phyloP scores from a whole-genome alignment of 2,113 vertebrate genomes.

The Butorides virescens region DNA sequence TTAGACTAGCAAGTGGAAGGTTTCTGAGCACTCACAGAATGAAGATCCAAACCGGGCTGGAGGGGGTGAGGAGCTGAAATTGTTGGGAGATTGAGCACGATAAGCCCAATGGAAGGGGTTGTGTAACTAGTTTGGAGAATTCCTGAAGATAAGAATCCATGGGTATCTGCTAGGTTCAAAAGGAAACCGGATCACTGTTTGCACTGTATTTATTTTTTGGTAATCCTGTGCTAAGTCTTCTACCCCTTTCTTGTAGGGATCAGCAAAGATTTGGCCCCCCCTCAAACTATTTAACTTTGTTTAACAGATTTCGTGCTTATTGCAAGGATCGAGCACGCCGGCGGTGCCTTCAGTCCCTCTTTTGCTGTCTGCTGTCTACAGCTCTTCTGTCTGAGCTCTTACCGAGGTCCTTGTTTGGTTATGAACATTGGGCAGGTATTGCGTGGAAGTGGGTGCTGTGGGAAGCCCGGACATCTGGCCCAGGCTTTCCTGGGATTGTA shows the following conservation, averaged over 20 bases:
- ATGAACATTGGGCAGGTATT: not conserved
- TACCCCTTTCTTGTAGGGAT: slow-evolving; percentile 10
- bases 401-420: not conserved
- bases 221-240: slow-evolving; percentile 34
- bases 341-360: not conserved
- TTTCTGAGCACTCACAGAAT: not conserved
- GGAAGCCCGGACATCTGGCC: not conserved
- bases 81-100: not conserved
- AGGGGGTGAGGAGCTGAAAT: not conserved
- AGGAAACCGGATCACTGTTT: slow-evolving; percentile 10
- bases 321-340: not conserved
- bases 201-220: slow-evolving; percentile 26
- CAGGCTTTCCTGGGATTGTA: not conserved
- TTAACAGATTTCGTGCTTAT: not conserved
- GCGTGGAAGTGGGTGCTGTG: not conserved
- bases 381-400: not conserved
- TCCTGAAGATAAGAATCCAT: slow-evolving; percentile 37
- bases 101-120: not conserved
- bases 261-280: not conserved
- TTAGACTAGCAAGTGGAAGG: not conserved
- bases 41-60: not conserved
- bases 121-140: slow-evolving; percentile 45
- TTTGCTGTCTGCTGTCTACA: not conserved
- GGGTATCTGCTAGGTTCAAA: slow-evolving; percentile 40
- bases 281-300: not conserved